Conservation (phyloP, 2,113 vertebrate species). For the Chionomys nivalis region DNA sequence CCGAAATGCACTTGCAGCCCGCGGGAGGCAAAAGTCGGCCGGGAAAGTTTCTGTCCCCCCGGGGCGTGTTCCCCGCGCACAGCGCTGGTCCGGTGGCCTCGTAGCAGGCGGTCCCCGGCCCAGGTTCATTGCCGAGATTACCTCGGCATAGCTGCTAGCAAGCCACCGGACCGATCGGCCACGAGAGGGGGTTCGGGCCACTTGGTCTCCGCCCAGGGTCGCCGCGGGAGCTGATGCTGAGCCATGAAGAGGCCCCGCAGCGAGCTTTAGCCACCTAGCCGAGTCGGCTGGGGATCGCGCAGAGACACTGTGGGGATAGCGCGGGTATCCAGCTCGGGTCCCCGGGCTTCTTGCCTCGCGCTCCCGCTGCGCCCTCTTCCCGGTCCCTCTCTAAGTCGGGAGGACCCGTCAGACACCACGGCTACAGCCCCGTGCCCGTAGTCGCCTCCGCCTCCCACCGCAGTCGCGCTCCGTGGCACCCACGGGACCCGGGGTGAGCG, state of each 20-base stretch:
- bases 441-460: neutral
- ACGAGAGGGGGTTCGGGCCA: conserved; percentile 73
- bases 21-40: neutral
- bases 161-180: conserved; percentile 68
- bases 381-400: neutral
- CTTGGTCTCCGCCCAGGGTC: conserved; percentile 51
- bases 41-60: conserved; percentile 66
- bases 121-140: conserved; percentile 28
- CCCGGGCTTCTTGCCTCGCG: neutral
- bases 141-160: neutral
- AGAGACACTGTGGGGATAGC: neutral
- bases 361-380: conserved; percentile 16
- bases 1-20: neutral
- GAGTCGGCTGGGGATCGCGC: neutral
- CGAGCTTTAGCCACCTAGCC: neutral
- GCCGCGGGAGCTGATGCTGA: neutral
- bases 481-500: neutral
- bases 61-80: neutral
- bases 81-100: neutral
- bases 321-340: neutral
- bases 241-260: neutral
- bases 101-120: neutral
- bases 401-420: no score
- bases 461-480: neutral
- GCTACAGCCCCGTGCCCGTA: neutral